Evolutionary conservation across 2,113 vertebrate species (phyloP), one percentile per base, ranked within the genome.

Genomic region (Ammodytes marinus): DNA sequence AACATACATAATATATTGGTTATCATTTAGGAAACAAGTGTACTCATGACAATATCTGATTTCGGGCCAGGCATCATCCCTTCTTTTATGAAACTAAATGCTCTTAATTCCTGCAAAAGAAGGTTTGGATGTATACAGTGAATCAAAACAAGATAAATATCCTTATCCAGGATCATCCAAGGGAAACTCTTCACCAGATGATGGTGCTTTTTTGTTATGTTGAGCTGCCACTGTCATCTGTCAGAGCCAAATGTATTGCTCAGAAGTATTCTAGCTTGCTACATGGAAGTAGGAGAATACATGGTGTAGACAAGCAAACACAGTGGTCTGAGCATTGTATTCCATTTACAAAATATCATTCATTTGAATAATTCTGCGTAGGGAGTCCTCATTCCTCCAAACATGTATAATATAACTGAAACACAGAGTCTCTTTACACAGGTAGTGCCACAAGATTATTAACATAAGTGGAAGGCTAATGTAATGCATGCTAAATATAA

Each of bases 81-180:
- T 8, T 54, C 15, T 79, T n/a, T 17, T 65, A 45, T 35, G 35
- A 74, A 68, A 4, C 0, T 43, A 35, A 46, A 61, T 47, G 69
- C 53, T 67, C 68, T 71, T 75, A 80, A 83, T 80, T 78, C 61
- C 14, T 73, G 37, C 57, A 60, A 50, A 61, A 74, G 53, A 63
- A 39, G n/a, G 46, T 35, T 55, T 35, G 74, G 58, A 60, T 59
- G 79, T 74, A 65, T 73, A 59, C 65, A 66, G 66, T 74, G 60
- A 79, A 54, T 77, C 71, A 71, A 79, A 58, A 72, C 43, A 45
- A 80, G 86, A 61, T 89, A 73, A 84, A 70, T n/a, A 52, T 63
- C 66, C 73, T 89, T 88, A 89, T 89, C 89, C 75, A 42, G 80
- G 88, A 93, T 93, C 63, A 92, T 89, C 87, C 83, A 59, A 17